These are phyloP conservation scores for Ameiurus melas DNA, from an alignment of 2,113 vertebrate genomes.

Conservation along the genomic window DNA sequence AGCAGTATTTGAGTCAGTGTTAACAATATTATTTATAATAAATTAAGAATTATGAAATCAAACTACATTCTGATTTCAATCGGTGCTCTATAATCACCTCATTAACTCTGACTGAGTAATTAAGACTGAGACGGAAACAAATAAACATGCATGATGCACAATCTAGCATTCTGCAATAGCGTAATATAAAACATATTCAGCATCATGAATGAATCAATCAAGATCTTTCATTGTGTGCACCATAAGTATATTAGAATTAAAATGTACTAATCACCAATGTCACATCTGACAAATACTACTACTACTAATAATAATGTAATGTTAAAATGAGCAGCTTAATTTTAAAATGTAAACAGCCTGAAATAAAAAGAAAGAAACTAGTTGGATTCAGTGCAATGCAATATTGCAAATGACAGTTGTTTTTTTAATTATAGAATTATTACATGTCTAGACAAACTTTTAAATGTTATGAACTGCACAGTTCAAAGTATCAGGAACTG, in stretches of 20 bases:
- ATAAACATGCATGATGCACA: neutral
- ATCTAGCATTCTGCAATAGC: neutral
- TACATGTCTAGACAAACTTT: neutral
- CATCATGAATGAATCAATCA: too few species aligned
- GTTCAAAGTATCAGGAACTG: neutral
- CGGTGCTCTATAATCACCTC: neutral
- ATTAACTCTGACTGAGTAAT: slow-evolving; percentile 6
- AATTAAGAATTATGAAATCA: neutral
- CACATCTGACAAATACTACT: neutral
- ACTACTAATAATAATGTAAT: neutral
- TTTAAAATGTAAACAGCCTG: neutral
- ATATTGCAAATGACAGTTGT: neutral
- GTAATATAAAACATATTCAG: too few species aligned
- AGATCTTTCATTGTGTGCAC: neutral
- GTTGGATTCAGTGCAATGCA: neutral
- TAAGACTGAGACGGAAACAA: neutral
- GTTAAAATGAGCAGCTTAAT: neutral
- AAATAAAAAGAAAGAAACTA: neutral
- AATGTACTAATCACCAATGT: neutral
- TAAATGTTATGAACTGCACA: neutral
- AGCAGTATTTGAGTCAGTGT: neutral
- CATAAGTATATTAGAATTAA: neutral
- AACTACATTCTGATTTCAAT: neutral
- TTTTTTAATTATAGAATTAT: neutral
- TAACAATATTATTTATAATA: neutral